Base-by-base conservation (phyloP, 2,113 vertebrate genomes). In the Phasianus colchicus region DNA sequence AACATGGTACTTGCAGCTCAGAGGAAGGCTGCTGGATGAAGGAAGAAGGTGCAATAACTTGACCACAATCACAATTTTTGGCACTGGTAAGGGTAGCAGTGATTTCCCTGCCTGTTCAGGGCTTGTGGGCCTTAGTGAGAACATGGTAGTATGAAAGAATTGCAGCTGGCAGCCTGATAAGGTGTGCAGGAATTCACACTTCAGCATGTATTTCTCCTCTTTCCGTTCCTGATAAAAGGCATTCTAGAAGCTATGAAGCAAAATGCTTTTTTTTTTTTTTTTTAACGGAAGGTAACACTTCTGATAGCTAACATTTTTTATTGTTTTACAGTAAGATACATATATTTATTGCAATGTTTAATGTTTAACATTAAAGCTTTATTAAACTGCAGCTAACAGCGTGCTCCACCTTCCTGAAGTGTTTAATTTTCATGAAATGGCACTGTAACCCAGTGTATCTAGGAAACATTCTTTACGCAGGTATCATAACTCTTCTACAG, bases 391-490 rank as follows among this genome's bases (percentile, higher is more conserved):
- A 73, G 36, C 24, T 38, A 13, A 14, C 6, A 9, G 13, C 21
- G 21, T 30, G 34, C 34, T 30, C 22, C 36, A 0, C 22, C 8
- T 11, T 67, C 18, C 12, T 54, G 43, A 34, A 65, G 13, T 40
- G 12, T 2, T 55, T 27, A 8, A 8, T 30, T 22, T 52, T 66
- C 1, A 0, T 29, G n/a, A 47, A 34, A 29, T 13, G 11, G 4
- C 70, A 36, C 60, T 73, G 24, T 17, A 9, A 48, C n/a, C 30
- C 27, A 8, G 21, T 21, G 10, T 13, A 22, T 22, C 40, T 11
- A 12, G n/a, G 40, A 34, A 36, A 22, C 6, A 16, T n/a, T 50
- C 67, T 3, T 65, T 61, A 65, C 11, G 19, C 7, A 13, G 27
- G 21, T 36, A 3, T 18, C 45, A 6, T 9, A 17, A 30, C 8